These are phyloP conservation scores for Zosterops hypoxanthus DNA, from an alignment of 2,113 vertebrate genomes.

Conservation along the genomic window DNA sequence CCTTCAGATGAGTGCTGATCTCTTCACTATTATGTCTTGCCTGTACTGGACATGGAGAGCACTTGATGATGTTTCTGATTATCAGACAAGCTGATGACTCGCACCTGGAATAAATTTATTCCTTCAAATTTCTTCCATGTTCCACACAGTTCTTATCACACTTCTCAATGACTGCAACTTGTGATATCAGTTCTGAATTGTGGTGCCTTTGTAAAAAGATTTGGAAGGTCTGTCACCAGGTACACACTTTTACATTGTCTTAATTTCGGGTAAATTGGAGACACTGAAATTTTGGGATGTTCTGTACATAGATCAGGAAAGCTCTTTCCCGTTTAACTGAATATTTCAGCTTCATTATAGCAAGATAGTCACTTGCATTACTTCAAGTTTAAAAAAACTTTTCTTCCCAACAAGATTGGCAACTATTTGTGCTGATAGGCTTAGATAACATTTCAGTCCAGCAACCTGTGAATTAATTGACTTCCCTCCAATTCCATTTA, in stretches of 20 bases:
- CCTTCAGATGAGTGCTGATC: background rate
- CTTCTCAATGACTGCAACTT: background rate
- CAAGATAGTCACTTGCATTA: background rate
- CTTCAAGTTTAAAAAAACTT: background rate
- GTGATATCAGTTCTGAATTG: background rate
- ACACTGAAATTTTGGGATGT: background rate
- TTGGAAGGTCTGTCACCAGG: background rate
- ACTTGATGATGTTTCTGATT: background rate
- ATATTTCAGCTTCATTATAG: background rate
- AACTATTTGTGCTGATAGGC: background rate
- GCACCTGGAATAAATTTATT: background rate
- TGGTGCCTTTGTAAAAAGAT: background rate
- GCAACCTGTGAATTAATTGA: background rate
- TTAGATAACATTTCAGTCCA: background rate
- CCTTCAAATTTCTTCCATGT: background rate
- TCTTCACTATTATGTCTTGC: background rate
- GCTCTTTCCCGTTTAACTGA: background rate
- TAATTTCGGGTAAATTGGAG: background rate
- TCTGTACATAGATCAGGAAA: background rate
- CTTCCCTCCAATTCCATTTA: background rate
- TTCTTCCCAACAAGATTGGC: background rate
- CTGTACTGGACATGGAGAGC: background rate
- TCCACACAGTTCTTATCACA: background rate
- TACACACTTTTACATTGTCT: background rate
- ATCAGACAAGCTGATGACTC: background rate